Base-by-base conservation (phyloP, 2,113 vertebrate genomes). In the Istiophorus platypterus region DNA sequence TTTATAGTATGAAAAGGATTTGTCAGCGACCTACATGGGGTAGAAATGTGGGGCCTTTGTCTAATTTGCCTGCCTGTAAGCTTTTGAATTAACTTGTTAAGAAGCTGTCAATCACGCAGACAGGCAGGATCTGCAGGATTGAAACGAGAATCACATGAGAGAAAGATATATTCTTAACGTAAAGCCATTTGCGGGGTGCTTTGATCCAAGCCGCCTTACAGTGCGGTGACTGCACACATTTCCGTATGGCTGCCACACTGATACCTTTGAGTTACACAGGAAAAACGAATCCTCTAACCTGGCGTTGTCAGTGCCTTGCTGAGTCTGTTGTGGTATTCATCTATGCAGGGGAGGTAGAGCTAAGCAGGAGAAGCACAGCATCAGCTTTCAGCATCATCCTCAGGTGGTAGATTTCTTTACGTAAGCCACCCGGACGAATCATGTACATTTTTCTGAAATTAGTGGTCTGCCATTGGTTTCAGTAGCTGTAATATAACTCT, bases 31-130 rank as follows among this genome's bases (percentile, higher is more conserved):
- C 81, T 87, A 85, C 74, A 85, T 82, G 76, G 22, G 29, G 76
- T 65, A 82, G 69, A 85, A 77, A 84, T 66, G 59, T 24, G 71
- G 71, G 11, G 61, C 45, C 65, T 88, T 88, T 80, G 81, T 88
- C 67, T 88, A 72, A 85, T 87, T 89, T 80, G 57, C 78, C 74
- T 20, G 73, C 0, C 62, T 73, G 70, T 37, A 31, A 18, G 31
- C 51, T 76, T 90, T 85, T 76, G 81, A 86, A 78, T 83, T 61
- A 75, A 31, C 51, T 59, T 75, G 73, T 85, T 65, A 31, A 27
- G 70, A 64, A 75, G 76, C 84, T 80, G 89, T 87, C 91, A 89
- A 4, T 90, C 82, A 88, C 0, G 12, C 62, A 80, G 67, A 59
- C 69, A 73, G 65, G 29, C 73, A 15, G 74, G 63, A 54, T 76